phyloP scores from a whole-genome alignment of 2,888 invertebrate genomes.

The Mythimna albipuncta region DNA sequence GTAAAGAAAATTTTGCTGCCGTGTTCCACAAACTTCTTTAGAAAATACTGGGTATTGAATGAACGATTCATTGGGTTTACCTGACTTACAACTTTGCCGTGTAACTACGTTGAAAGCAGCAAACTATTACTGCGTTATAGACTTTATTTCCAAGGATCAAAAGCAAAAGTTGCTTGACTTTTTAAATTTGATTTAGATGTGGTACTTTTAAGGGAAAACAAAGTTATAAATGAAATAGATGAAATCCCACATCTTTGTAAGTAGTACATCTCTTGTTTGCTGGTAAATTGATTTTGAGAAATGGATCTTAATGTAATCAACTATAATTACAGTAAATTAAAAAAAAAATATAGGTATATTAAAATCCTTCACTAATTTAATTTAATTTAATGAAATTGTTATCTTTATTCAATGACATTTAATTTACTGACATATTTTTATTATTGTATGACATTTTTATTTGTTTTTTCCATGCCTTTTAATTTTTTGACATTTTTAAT shows the following conservation, averaged over 20 bases:
- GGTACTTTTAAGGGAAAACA: constrained; percentile 11
- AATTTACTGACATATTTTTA: too few species aligned
- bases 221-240: constrained; percentile 8
- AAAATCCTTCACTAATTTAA: too few species aligned
- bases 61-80: constrained; percentile 42
- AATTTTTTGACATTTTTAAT: too few species aligned
- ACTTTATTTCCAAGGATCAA: constrained; percentile 5
- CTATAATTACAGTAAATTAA: too few species aligned
- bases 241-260: background rate
- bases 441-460: too few species aligned
- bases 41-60: constrained; percentile 36
- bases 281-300: background rate
- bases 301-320: background rate
- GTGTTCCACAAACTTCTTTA: constrained; percentile 13
- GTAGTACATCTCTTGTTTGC: background rate
- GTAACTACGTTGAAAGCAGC: constrained; percentile 25
- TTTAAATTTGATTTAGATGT: constrained; percentile 11
- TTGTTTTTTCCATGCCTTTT: too few species aligned
- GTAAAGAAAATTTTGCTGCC: background rate
- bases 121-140: background rate
- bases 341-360: too few species aligned
- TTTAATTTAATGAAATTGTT: too few species aligned
- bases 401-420: too few species aligned
- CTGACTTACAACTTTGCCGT: constrained; percentile 41
- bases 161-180: constrained; percentile 12